phyloP scores from a whole-genome alignment of 2,888 invertebrate species.

The Sarcophaga subvicina region DNA sequence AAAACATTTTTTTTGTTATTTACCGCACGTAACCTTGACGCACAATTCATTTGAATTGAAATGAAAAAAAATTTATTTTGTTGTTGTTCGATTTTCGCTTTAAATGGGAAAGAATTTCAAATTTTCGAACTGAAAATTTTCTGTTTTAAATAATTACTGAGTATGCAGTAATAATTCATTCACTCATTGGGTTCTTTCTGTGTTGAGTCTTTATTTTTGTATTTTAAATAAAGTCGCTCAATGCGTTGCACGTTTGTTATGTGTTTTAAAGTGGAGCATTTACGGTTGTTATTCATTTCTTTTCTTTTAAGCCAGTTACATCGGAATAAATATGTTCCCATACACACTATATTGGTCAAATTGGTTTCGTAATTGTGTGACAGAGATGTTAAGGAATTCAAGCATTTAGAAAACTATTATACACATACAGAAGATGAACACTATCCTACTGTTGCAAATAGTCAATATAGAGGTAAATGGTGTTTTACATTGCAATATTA shows the following conservation, averaged over 20 bases:
- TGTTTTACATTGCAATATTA: too few species aligned
- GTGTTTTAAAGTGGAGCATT: constrained; percentile 35
- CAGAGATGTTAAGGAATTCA: constrained; percentile 12
- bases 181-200: neutral
- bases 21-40: constrained; percentile 54
- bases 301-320: neutral
- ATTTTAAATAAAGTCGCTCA: neutral
- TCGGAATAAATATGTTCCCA: too few species aligned
- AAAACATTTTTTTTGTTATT: constrained; percentile 24
- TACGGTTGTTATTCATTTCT: constrained; percentile 34
- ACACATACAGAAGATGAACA: neutral
- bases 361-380: neutral
- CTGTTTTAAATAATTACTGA: neutral
- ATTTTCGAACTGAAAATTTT: neutral
- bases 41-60: neutral
- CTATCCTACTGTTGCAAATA: too few species aligned
- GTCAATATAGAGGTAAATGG: too few species aligned
- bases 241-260: constrained; percentile 17
- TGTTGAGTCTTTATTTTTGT: too few species aligned
- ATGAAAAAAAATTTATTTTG: constrained; percentile 8
- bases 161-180: neutral
- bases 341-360: constrained; percentile 1
- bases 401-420: neutral
- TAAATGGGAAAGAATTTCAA: neutral
- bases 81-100: neutral